These are phyloP conservation scores for Drosophila arizonae DNA, from an alignment of 1,140 invertebrate genomes.

Conservation along the genomic window DNA sequence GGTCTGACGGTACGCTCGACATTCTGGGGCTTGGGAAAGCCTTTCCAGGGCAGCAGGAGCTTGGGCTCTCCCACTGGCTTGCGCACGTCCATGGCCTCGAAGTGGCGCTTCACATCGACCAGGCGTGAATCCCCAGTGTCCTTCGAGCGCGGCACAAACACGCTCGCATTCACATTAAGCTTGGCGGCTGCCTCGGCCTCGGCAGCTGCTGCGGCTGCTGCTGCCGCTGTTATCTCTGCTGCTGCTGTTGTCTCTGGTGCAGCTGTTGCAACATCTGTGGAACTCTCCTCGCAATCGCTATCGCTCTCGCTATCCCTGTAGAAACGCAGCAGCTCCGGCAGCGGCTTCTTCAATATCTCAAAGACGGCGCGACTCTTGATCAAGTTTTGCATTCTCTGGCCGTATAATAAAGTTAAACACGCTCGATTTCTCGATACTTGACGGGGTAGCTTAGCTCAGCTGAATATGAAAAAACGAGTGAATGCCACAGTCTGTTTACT, in stretches of 20 bases:
- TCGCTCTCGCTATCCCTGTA: constrained; percentile 14
- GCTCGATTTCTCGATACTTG: constrained; percentile 8
- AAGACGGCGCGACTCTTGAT: constrained; percentile 30
- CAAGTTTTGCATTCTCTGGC: constrained; percentile 44
- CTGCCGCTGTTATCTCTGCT: background rate
- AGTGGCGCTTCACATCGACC: background rate
- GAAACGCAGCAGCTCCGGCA: background rate
- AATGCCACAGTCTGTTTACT: constrained; percentile 30
- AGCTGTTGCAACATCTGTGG: background rate
- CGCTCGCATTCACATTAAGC: constrained; percentile 36
- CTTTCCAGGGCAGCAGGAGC: constrained; percentile 58
- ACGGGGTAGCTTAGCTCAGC: constrained; percentile 17
- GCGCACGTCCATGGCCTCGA: background rate
- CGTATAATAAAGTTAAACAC: background rate
- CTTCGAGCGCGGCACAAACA: constrained; percentile 44
- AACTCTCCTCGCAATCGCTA: constrained; percentile 10
- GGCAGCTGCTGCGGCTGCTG: background rate
- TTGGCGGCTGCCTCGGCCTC: background rate
- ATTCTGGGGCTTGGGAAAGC: constrained; percentile 49
- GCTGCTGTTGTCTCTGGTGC: background rate
- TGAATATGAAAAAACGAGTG: constrained; percentile 17
- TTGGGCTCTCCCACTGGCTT: constrained; percentile 10
- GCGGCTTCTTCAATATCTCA: constrained; percentile 21
- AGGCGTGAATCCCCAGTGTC: background rate
- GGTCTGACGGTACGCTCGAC: background rate